Percentiles rank a stretch among this genome's conserved stretches.
phyloP scores from a whole-genome alignment of 2,888 invertebrate species.

The Linnaemya tessellans region DNA sequence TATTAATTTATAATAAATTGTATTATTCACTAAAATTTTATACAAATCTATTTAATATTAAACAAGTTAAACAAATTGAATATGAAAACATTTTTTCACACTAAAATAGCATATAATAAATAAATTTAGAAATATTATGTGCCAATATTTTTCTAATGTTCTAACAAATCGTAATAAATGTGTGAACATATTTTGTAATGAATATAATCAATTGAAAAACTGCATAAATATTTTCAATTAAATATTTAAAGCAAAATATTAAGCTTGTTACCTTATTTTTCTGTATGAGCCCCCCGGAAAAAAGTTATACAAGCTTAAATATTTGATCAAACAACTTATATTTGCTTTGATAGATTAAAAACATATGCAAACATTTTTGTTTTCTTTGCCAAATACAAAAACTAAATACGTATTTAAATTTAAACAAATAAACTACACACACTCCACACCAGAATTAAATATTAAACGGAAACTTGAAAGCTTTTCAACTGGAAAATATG shows the following conservation, averaged over 20 bases:
- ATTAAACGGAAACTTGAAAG: conserved; percentile 38
- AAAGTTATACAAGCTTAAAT: conserved; percentile 55
- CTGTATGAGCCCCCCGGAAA: conserved; percentile 60
- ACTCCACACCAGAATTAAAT: conserved; percentile 12
- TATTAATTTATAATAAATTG: neutral
- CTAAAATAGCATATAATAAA: neutral
- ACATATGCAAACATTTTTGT: neutral
- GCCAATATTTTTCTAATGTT: conserved; percentile 61
- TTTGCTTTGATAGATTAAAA: neutral
- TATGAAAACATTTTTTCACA: neutral
- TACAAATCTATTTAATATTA: conserved; percentile 13
- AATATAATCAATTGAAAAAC: neutral
- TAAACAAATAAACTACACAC: conserved; percentile 6
- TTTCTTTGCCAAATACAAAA: neutral
- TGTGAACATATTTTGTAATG: conserved; percentile 11
- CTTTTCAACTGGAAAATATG: conserved; percentile 48
- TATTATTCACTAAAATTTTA: conserved; percentile 17
- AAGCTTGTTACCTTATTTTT: conserved; percentile 63
- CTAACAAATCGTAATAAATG: neutral
- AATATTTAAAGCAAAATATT: neutral
- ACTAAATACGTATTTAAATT: conserved; percentile 16
- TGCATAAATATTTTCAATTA: neutral
- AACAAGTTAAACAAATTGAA: conserved; percentile 7
- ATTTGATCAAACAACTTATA: neutral
- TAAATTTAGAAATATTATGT: conserved; percentile 34